Evolutionary conservation across 2,797 vertebrate species (phyloP), one percentile per base, ranked within the genome.

Genomic region (Buceros bicornis): DNA sequence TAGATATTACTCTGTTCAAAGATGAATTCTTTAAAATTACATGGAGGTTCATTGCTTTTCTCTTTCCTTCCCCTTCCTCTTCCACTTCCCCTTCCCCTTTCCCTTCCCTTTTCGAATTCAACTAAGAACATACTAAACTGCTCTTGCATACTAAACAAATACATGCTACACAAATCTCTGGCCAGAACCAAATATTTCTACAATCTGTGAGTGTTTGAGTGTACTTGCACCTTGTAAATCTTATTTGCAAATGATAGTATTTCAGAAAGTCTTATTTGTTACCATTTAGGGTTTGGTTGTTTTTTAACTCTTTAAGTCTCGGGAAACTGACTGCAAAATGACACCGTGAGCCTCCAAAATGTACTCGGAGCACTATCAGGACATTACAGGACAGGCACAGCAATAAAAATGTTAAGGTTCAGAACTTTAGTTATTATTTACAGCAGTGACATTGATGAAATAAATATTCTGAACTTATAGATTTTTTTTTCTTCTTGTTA

Each of bases 231-330:
- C 66, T 77, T 83, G 78, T 93, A 95, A 91, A 54, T 66, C 67
- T 93, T 92, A 80, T 60, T 97, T 95, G 58, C 69, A 93, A 95
- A 95, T 56, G 11, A 93, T 40, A 85, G 53, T 60, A 69, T 91
- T 93, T 87, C 50, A 85, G 24, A 87, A 82, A 62, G 3, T 4
- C 14, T 89, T 76, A 58, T 26, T 67, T 2, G 5, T 53, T 37
- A 6, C 0, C 0, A 7, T 72, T 83, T 83, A 2, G 1, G 0
- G 17, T 31, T 40, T 48, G 16, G 33, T 33, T 33, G 33, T 33
- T 33, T 33, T 33, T 33, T 33, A 33, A 33, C 33, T 33, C 33
- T 33, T 33, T 33, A 33, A 61, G 6, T 51, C 14, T 29, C 16
- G 24, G 10, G 20, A 72, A 65, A n/a, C 31, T 57, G 8, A 1